phyloP scores from a whole-genome alignment of 2,113 vertebrate species.

The Mastomys coucha region DNA sequence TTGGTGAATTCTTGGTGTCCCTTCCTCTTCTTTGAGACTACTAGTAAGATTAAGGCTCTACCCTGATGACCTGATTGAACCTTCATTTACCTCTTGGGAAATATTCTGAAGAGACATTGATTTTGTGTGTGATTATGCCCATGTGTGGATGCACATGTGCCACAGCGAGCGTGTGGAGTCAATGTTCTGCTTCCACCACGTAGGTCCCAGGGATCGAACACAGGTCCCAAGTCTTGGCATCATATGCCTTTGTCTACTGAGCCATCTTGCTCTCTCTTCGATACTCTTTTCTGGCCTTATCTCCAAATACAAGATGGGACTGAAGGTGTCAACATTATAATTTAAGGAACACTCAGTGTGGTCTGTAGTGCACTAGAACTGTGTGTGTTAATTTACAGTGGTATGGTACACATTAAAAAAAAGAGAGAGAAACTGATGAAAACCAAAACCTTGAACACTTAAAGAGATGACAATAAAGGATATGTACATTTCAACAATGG shows the following conservation, averaged over 20 bases:
- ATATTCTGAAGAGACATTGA: not conserved
- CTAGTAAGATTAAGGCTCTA: not conserved
- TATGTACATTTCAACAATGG: conserved; percentile 16
- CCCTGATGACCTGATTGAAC: not conserved
- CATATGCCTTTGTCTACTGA: not conserved
- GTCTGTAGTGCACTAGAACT: not conserved
- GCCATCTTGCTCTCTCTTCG: not conserved
- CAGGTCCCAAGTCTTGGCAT: not conserved
- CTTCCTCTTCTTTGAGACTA: not conserved
- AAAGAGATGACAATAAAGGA: conserved; percentile 24
- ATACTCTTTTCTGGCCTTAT: not conserved
- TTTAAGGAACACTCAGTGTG: not conserved
- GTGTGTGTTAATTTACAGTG: conserved; percentile 17
- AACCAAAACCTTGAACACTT: not conserved
- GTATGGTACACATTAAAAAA: not conserved
- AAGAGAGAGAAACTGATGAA: conserved; percentile 41
- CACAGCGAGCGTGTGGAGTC: not conserved
- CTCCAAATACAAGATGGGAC: not conserved
- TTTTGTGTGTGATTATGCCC: not conserved
- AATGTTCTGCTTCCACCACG: not conserved
- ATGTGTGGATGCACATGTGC: not conserved
- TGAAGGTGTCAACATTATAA: not conserved
- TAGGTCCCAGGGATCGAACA: not conserved
- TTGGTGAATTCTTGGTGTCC: not conserved
- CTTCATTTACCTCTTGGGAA: not conserved